phyloP scores from a whole-genome alignment of 2,797 vertebrate genomes.

The Diceros bicornis region DNA sequence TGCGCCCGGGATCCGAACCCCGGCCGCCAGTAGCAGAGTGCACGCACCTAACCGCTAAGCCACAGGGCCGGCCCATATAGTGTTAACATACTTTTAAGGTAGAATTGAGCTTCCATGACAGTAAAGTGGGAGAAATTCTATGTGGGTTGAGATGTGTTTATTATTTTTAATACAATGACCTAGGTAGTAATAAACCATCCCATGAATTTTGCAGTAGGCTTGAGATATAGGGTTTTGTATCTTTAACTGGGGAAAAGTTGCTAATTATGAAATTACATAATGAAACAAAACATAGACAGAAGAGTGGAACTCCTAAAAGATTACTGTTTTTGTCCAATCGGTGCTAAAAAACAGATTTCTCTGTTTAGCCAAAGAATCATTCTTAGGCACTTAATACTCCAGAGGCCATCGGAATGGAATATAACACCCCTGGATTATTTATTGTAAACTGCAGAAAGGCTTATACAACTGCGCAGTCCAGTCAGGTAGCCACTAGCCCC shows the following conservation, averaged over 20 bases:
- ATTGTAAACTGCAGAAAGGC: not conserved
- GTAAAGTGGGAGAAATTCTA: not conserved
- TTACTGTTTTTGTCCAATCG: not conserved
- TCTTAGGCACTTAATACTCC: not conserved
- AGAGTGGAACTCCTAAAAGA: conserved; percentile 10
- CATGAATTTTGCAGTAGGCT: not conserved
- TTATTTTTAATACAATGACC: not conserved
- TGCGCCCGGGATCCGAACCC: too few species aligned
- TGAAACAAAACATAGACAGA: not conserved
- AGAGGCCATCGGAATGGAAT: not conserved
- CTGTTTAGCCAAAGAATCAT: not conserved
- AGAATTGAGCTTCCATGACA: not conserved
- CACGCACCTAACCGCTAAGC: too few species aligned
- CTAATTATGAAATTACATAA: not conserved
- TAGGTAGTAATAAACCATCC: not conserved
- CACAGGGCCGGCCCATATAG: too few species aligned
- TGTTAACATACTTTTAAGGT: not conserved
- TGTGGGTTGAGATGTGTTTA: not conserved
- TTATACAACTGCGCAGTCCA: not conserved
- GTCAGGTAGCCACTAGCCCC: not conserved
- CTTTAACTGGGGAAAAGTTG: not conserved
- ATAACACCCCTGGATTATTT: not conserved
- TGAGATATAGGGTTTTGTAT: not conserved
- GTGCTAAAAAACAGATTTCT: conserved; percentile 6
- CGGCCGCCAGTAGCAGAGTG: too few species aligned